Evolutionary conservation across 2,113 vertebrate species (phyloP), one percentile per base, ranked within the genome.

Genomic region (Planiliza haematocheilus): DNA sequence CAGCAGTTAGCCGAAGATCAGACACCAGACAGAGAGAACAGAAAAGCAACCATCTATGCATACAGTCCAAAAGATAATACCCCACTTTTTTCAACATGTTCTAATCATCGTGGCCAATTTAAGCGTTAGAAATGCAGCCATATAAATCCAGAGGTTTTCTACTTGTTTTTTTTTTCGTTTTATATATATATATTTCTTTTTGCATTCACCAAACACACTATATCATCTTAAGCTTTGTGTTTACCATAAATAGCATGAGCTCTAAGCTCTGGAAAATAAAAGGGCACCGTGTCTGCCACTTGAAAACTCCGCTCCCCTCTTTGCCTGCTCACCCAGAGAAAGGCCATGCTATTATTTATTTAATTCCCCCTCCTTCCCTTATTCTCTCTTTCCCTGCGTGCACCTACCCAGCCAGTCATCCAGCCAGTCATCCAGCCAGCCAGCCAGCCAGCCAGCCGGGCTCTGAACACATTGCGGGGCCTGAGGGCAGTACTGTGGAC

Each of bases 391-490:
- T 60, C 65, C 68, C 59, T 81, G 74, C 81, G 83, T 82, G 73
- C 79, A 82, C 56, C 60, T 69, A 61, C 30, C 70, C 65, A 68
- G 7, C 82, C 73, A 66, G 48, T 64, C 84, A 79, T 59, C 53
- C 66, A 70, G 7, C 67, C 49, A 62, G 59, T 34, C n/a, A n/a
- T n/a, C 24, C 24, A 51, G 17, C 71, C 62, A 77, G 51, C 60
- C 67, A 73, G 61, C 48, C 72, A 62, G 66, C 52, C 78, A 76
- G 70, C 81, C 88, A 88, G 85, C 86, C 87, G 65, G 90, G 82
- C 85, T 89, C 62, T 91, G 90, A 94, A 93, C 94, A 94, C 94
- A 94, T 94, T 93, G 94, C 74, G 71, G 84, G 83, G 94, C 94
- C 93, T 75, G 91, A 88, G 93, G 93, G 92, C 91, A 92, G 87